Percentiles rank a stretch among this genome's conserved stretches.
Conservation (phyloP, 2,113 vertebrate species). For the Illadopsis cleaveri region DNA sequence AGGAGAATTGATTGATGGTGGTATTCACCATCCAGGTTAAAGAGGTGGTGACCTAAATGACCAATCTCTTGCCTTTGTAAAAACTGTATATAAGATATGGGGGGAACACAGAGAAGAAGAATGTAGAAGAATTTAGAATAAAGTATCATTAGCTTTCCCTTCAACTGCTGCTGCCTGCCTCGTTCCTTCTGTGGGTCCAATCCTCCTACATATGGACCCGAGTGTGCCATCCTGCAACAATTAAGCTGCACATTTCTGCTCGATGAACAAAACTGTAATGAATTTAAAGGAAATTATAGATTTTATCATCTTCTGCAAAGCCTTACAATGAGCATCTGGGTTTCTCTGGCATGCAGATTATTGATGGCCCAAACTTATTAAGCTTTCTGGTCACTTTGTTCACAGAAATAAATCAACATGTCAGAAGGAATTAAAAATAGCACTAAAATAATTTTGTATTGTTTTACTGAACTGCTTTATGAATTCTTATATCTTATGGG, state of each 20-base stretch:
- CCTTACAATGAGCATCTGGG: background rate
- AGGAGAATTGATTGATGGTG: no score
- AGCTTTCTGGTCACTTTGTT: background rate
- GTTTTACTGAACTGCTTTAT: background rate
- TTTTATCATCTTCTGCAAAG: background rate
- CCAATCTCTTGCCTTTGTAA: no score
- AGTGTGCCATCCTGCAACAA: no score
- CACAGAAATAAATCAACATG: background rate
- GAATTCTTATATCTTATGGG: background rate
- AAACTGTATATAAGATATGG: no score
- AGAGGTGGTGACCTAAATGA: no score
- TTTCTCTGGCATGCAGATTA: background rate
- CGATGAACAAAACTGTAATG: background rate
- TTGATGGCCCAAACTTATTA: background rate
- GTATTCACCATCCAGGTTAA: no score
- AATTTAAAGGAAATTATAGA: background rate
- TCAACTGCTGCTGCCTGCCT: no score
- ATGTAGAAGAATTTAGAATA: no score
- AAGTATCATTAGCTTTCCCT: no score
- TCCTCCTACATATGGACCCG: no score
- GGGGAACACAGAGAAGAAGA: no score
- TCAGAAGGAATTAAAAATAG: conserved; percentile 13
- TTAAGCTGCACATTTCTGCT: background rate
- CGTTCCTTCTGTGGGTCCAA: no score
- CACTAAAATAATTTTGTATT: background rate